Conservation (phyloP, 2,888 invertebrate species). For the Gandaritis pyraliata region DNA sequence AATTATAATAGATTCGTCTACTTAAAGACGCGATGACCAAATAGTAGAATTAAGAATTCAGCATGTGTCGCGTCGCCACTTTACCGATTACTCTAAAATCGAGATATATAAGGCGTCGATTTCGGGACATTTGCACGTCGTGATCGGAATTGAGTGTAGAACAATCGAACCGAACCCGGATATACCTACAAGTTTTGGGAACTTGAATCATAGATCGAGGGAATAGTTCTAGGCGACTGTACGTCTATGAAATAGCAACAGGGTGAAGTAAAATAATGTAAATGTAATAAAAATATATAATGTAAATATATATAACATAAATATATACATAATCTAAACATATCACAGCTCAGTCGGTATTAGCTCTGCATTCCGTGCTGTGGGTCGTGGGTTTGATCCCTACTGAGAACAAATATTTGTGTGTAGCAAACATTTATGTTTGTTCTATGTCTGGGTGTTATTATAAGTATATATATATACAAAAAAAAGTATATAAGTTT, state of each 20-base stretch:
- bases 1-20: slow-evolving; percentile 32
- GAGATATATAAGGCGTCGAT: slow-evolving; percentile 76
- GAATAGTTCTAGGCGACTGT: slow-evolving; percentile 2
- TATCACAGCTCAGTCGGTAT: too few relatives aligned
- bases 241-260: slow-evolving; percentile 3
- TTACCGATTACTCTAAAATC: slow-evolving; percentile 69
- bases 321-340: too few relatives aligned
- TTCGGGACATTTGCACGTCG: slow-evolving; percentile 62
- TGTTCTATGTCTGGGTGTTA: too few relatives aligned
- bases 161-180: slow-evolving; percentile 64
- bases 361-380: too few relatives aligned
- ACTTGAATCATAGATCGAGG: slow-evolving; percentile 23
- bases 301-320: too few relatives aligned
- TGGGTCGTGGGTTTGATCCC: too few relatives aligned
- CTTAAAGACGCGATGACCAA: slow-evolving; percentile 25
- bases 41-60: slow-evolving; percentile 50
- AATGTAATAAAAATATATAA: too few relatives aligned
- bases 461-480: too few relatives aligned
- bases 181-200: slow-evolving; percentile 39
- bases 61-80: slow-evolving; percentile 51
- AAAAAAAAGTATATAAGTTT: too few relatives aligned
- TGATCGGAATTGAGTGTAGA: slow-evolving; percentile 65
- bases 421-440: too few relatives aligned
- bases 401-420: too few relatives aligned
- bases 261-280: too few relatives aligned